Conservation (phyloP, 2,888 invertebrate species). For the Macrosoma leucophasiata region DNA sequence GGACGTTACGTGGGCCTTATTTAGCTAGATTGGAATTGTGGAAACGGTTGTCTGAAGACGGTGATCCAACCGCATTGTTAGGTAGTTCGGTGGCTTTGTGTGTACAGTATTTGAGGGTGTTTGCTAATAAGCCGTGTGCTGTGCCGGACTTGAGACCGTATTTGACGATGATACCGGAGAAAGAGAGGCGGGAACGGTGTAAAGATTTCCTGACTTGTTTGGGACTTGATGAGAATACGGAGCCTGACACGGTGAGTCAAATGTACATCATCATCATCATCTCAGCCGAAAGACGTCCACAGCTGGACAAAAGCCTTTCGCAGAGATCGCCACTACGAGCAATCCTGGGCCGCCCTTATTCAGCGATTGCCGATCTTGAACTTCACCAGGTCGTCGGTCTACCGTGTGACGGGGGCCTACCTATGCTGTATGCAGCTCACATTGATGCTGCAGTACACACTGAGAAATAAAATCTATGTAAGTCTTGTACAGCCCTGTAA, state of each 20-base stretch:
- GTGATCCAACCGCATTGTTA: constrained; percentile 70
- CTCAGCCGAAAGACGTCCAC: too few relatives aligned
- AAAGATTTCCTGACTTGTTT: constrained; percentile 77
- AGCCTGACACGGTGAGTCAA: constrained; percentile 77
- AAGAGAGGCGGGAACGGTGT: constrained; percentile 76
- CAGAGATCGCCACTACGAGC: too few relatives aligned
- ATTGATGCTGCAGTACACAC: too few relatives aligned
- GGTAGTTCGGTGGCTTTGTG: constrained; percentile 82
- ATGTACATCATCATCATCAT: too few relatives aligned
- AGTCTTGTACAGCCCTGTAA: too few relatives aligned
- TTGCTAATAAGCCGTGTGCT: constrained; percentile 91
- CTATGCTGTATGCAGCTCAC: too few relatives aligned
- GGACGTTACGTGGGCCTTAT: constrained; percentile 84
- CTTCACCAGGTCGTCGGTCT: too few relatives aligned
- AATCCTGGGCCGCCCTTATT: too few relatives aligned
- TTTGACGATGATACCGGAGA: constrained; percentile 79
- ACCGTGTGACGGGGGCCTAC: too few relatives aligned
- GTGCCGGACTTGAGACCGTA: constrained; percentile 88
- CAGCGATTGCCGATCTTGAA: too few relatives aligned
- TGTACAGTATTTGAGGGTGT: constrained; percentile 85
- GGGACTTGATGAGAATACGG: constrained; percentile 77
- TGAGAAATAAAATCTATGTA: too few relatives aligned
- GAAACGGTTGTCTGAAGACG: constrained; percentile 73
- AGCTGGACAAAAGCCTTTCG: too few relatives aligned
- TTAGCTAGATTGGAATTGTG: constrained; percentile 88